Percentiles rank a stretch among this genome's conserved stretches.
These are phyloP conservation scores for Andrena bucephala DNA, from an alignment of 2,888 invertebrate species.

Conservation along the genomic window DNA sequence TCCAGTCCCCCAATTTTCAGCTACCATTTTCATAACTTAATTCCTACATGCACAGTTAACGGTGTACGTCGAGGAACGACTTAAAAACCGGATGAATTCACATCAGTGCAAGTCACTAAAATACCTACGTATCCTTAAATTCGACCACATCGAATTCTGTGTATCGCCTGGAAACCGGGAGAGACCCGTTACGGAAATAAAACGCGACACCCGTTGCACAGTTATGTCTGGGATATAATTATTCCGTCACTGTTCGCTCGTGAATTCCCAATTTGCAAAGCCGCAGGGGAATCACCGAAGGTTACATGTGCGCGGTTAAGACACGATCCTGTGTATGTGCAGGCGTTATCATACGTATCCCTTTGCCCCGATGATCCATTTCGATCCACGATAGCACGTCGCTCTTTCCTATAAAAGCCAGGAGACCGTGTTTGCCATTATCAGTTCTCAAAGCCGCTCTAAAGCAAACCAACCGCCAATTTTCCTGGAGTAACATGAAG, in stretches of 20 bases:
- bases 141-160: not conserved
- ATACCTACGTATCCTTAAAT: not conserved
- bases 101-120: not conserved
- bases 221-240: not conserved
- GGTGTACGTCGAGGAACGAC: not conserved
- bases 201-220: constrained; percentile 7
- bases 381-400: not conserved
- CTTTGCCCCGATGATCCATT: constrained; percentile 9
- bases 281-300: constrained; percentile 19
- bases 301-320: not conserved
- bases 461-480: not conserved
- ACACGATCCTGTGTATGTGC: not conserved
- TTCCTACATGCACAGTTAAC: not conserved
- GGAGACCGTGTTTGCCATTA: not conserved
- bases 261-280: not conserved
- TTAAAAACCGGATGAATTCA: not conserved
- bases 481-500: constrained; percentile 27
- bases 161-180: not conserved
- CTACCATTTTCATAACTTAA: not conserved
- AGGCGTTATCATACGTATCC: constrained; percentile 22
- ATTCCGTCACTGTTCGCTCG: not conserved
- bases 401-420: constrained; percentile 26
- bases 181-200: constrained; percentile 23
- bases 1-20: not conserved
- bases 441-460: constrained; percentile 6